A percentile compares a stretch with the other conserved stretches of the same genome.
These are phyloP conservation scores for Hydropotes inermis DNA, from an alignment of 2,113 vertebrate genomes.

Conservation along the genomic window DNA sequence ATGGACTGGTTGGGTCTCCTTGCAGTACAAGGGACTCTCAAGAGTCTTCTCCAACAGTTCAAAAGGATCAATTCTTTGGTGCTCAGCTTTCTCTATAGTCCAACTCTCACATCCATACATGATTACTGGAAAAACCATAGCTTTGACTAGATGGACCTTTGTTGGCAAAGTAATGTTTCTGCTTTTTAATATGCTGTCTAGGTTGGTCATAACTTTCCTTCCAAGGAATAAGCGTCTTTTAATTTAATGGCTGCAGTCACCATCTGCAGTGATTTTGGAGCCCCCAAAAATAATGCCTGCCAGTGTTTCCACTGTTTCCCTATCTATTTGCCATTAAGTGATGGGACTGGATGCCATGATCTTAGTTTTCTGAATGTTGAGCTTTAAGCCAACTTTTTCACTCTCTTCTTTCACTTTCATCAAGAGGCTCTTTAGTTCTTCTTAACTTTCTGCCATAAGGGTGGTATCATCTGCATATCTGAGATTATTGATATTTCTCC, in stretches of 20 bases:
- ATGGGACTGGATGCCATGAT: neutral
- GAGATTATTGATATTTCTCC: neutral
- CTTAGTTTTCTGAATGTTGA: neutral
- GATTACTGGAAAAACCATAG: neutral
- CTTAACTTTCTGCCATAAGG: neutral
- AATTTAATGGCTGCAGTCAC: neutral
- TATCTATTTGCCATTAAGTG: neutral
- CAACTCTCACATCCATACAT: neutral
- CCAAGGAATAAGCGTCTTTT: neutral
- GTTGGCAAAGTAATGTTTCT: neutral
- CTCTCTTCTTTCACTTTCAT: neutral
- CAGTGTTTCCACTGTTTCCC: neutral
- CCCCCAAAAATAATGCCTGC: fast-evolving
- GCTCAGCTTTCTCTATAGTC: neutral
- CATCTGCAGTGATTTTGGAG: neutral
- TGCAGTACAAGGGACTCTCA: neutral
- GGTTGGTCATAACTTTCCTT: neutral
- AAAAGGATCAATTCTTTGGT: fast-evolving
- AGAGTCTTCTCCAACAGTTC: neutral
- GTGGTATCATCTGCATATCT: neutral
- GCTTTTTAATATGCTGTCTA: neutral
- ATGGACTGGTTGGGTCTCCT: neutral
- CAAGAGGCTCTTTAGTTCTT: neutral
- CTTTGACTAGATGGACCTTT: neutral
- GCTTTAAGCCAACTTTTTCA: neutral